These are phyloP conservation scores for Drosophila miranda DNA, from an alignment of 1,140 invertebrate genomes.

Conservation along the genomic window DNA sequence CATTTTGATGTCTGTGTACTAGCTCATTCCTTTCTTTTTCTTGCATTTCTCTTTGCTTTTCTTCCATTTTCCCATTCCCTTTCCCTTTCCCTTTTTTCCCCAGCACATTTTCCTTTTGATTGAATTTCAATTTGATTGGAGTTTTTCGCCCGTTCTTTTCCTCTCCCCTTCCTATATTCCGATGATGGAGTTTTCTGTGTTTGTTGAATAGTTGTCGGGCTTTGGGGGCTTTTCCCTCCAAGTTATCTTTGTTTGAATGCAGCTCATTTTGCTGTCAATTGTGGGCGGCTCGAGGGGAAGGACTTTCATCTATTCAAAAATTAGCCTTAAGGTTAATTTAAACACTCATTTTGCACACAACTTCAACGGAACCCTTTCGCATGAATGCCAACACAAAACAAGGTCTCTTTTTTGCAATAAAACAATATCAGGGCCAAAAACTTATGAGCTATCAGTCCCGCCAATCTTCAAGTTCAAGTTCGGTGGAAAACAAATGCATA, in stretches of 20 bases:
- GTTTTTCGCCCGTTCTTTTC: slow-evolving; percentile 33
- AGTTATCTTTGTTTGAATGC: too few species aligned
- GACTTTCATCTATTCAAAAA: not conserved
- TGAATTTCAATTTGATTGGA: slow-evolving; percentile 73
- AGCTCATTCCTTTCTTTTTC: slow-evolving; percentile 9
- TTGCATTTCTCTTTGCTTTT: slow-evolving; percentile 16
- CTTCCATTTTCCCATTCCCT: not conserved
- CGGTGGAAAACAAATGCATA: slow-evolving; percentile 30
- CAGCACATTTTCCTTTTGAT: slow-evolving; percentile 63
- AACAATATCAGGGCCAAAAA: slow-evolving; percentile 55
- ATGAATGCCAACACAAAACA: too few species aligned
- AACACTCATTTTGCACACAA: too few species aligned
- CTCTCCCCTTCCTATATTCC: not conserved
- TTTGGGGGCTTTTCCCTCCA: too few species aligned
- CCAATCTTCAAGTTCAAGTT: slow-evolving; percentile 58
- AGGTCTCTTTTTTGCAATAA: slow-evolving; percentile 16
- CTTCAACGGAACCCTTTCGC: too few species aligned
- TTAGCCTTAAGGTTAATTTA: slow-evolving; percentile 4
- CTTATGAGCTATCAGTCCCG: slow-evolving; percentile 37
- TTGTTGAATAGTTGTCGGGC: slow-evolving; percentile 4
- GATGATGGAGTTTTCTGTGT: slow-evolving; percentile 28
- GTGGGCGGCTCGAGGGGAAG: too few species aligned
- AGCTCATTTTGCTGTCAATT: too few species aligned
- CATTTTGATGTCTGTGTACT: slow-evolving; percentile 62
- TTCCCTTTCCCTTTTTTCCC: slow-evolving; percentile 5